A percentile compares a stretch with the other conserved stretches of the same genome.
Evolutionary conservation across 2,888 invertebrate genomes (phyloP).

Genomic region (Cabera pusaria): DNA sequence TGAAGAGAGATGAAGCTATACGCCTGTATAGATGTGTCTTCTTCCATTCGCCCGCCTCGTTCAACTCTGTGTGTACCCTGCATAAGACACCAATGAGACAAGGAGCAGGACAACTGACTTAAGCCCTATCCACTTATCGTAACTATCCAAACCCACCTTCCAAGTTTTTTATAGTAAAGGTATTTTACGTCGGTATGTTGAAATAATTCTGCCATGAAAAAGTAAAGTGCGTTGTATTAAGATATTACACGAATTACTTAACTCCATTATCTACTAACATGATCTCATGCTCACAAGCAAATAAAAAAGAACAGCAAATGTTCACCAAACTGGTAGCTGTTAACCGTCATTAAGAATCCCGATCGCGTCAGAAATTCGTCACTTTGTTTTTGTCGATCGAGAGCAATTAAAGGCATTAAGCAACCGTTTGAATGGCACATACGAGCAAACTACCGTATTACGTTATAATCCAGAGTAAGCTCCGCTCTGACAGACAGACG

Average conservation of each 20-base stretch:
- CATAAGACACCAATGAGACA: no score
- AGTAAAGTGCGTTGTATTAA: conserved; percentile 1
- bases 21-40: no score
- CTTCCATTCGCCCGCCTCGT: no score
- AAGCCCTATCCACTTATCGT: no score
- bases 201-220: no score
- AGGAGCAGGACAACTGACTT: no score
- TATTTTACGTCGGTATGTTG: no score
- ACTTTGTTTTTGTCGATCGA: conserved; percentile 44
- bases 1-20: no score
- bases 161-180: no score
- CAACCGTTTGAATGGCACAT: conserved; percentile 65
- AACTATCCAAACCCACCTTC: no score
- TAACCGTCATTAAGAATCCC: conserved; percentile 37
- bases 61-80: background rate
- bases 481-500: conserved; percentile 67
- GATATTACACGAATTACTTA: conserved; percentile 4
- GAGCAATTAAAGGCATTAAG: conserved; percentile 71
- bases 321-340: conserved; percentile 34
- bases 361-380: conserved; percentile 41
- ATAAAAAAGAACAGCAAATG: conserved; percentile 31
- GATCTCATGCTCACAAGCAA: conserved; percentile 27
- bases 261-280: conserved; percentile 2
- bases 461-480: conserved; percentile 78
- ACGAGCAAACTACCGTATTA: conserved; percentile 78